These are phyloP conservation scores for Spinus olivaceus DNA, from an alignment of 2,797 vertebrate genomes.

Conservation along the genomic window DNA sequence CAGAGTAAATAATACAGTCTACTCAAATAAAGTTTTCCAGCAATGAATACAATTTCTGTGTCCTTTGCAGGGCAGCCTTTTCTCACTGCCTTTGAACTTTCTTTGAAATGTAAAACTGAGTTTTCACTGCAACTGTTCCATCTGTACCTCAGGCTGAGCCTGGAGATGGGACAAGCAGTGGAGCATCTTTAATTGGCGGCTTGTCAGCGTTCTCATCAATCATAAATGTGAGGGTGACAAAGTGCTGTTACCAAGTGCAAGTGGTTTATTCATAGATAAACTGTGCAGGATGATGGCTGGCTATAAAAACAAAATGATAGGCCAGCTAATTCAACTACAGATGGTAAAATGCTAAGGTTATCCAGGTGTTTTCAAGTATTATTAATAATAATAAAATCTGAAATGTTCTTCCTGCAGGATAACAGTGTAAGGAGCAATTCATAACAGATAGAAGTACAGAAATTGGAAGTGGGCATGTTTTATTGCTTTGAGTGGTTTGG, in stretches of 20 bases:
- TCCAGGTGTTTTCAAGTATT: neutral
- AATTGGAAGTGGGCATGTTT: neutral
- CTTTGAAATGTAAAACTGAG: constrained; percentile 52
- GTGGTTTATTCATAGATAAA: neutral
- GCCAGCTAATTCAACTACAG: neutral
- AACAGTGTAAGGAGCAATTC: neutral
- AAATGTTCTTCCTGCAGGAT: neutral
- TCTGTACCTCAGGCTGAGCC: constrained; percentile 9
- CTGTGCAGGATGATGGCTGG: neutral
- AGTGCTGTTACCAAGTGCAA: neutral
- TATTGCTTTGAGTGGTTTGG: neutral
- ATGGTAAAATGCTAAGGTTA: neutral
- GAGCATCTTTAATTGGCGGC: neutral
- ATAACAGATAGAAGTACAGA: neutral
- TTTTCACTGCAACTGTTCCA: neutral
- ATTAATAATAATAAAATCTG: neutral
- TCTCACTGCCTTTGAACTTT: constrained; percentile 6
- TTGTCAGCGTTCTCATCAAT: constrained; percentile 36
- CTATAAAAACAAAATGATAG: neutral
- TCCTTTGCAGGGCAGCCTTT: neutral
- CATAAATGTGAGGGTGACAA: constrained; percentile 15
- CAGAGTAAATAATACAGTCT: neutral
- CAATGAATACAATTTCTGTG: neutral
- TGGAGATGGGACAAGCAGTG: neutral
- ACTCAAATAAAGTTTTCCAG: neutral